Percentiles rank a stretch among this genome's conserved stretches.
Conservation (phyloP, 2,888 invertebrate genomes). For the Hybos culiciformis region DNA sequence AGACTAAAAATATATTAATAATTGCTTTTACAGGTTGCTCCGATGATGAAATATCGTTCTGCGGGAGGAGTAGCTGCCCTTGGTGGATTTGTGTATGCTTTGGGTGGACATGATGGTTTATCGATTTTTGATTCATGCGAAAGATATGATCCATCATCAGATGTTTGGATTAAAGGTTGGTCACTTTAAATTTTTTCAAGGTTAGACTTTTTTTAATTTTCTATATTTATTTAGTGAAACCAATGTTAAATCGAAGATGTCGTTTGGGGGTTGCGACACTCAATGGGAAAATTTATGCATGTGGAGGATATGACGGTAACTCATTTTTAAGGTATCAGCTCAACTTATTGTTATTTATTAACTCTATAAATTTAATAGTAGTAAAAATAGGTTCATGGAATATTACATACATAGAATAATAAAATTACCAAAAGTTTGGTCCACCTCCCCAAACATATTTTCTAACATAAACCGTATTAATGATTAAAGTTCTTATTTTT, state of each 20-base stretch:
- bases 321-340: conserved; percentile 70
- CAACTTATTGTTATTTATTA: too few species aligned
- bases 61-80: conserved; percentile 58
- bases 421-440: too few species aligned
- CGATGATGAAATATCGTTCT: conserved; percentile 41
- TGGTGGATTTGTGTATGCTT: conserved; percentile 57
- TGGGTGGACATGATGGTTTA: conserved; percentile 79
- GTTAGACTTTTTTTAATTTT: too few species aligned
- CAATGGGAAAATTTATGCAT: conserved; percentile 69
- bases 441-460: too few species aligned
- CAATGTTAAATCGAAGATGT: conserved; percentile 71
- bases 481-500: too few species aligned
- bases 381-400: too few species aligned
- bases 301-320: conserved; percentile 75
- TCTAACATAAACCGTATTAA: too few species aligned
- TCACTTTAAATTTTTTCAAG: too few species aligned
- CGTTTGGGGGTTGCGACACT: conserved; percentile 69
- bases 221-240: too few species aligned
- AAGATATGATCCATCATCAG: conserved; percentile 58
- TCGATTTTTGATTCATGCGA: conserved; percentile 81
- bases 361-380: too few species aligned
- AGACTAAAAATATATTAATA: neutral
- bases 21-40: conserved; percentile 26
- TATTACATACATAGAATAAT: too few species aligned
- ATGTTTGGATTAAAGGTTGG: conserved; percentile 58